These are phyloP conservation scores for Polymixis lichenea DNA, from an alignment of 2,888 invertebrate genomes.

Conservation along the genomic window DNA sequence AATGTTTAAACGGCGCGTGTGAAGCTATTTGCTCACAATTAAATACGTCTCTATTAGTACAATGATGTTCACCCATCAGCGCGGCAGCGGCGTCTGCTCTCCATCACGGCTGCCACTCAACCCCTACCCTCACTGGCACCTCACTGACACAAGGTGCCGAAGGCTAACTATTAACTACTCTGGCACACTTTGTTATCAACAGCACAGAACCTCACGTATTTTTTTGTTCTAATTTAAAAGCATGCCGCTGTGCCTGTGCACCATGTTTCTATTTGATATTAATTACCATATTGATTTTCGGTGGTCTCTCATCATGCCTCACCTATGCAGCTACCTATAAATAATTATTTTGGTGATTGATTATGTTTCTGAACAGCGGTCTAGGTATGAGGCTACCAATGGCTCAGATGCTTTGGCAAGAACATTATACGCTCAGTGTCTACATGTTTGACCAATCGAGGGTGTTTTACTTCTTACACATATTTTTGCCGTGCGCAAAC, in stretches of 20 bases:
- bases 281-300: neutral
- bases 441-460: neutral
- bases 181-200: neutral
- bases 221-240: neutral
- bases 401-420: neutral
- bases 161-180: neutral
- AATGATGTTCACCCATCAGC: slow-evolving; percentile 43
- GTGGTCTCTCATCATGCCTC: neutral
- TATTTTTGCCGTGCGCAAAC: neutral
- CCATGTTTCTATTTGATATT: neutral
- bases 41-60: too few relatives aligned
- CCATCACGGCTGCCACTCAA: slow-evolving; percentile 15
- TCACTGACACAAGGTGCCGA: neutral
- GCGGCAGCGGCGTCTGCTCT: slow-evolving; percentile 33
- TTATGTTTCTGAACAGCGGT: neutral
- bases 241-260: neutral
- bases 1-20: too few relatives aligned
- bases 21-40: too few relatives aligned
- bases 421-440: neutral
- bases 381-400: too few relatives aligned
- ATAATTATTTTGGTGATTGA: neutral
- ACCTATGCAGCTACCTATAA: neutral
- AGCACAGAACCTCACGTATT: neutral
- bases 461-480: neutral
- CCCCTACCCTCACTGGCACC: neutral